phyloP scores from a whole-genome alignment of 2,797 vertebrate genomes.

The Picus viridis region DNA sequence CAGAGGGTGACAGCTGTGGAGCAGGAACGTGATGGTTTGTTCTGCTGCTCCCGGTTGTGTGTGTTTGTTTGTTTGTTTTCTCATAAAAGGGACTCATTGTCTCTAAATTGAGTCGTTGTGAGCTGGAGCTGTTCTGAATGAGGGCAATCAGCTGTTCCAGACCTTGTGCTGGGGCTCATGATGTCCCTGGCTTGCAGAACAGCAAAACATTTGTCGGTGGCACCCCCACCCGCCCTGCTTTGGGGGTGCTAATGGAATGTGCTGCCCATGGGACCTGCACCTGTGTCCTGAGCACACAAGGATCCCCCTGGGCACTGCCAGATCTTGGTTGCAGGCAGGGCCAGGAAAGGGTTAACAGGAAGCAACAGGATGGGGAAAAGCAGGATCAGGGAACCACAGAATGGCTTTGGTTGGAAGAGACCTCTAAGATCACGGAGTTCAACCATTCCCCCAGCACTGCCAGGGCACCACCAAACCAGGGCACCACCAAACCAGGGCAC shows the following conservation, averaged over 20 bases:
- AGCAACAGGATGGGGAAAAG: not conserved
- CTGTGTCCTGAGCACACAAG: no score
- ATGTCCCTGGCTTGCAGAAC: not conserved
- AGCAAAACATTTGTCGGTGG: not conserved
- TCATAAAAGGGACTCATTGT: not conserved
- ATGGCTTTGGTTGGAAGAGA: no score
- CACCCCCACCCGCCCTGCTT: not conserved
- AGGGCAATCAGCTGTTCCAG: not conserved
- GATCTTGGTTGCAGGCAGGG: not conserved
- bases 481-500: no score
- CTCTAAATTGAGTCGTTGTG: not conserved
- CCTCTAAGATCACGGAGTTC: no score
- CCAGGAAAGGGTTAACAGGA: not conserved
- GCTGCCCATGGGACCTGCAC: not conserved
- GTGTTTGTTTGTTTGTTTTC: no score
- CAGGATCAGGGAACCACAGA: no score
- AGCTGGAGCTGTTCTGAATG: not conserved
- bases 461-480: no score
- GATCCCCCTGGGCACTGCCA: no score
- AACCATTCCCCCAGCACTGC: no score
- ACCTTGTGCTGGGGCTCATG: not conserved
- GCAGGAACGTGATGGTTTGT: accelerated
- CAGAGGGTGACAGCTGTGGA: not conserved
- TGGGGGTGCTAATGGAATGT: not conserved
- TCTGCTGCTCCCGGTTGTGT: no score